Evolutionary conservation across 2,113 vertebrate species (phyloP).

Genomic region (Stictonetta naevosa): DNA sequence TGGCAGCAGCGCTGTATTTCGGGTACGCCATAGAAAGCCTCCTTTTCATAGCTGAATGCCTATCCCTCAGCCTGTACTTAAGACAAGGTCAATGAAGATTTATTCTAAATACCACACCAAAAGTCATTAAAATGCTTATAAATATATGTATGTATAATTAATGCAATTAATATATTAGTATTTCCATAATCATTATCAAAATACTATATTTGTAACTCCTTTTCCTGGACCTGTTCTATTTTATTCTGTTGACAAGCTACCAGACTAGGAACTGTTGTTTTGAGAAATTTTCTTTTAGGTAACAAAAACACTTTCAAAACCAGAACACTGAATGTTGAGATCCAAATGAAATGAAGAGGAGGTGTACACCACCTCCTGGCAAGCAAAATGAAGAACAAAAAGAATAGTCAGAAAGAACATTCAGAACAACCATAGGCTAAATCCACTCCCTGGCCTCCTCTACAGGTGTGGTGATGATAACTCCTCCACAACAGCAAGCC

Average conservation of each 20-base stretch:
- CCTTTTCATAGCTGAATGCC: neutral
- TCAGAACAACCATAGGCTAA: neutral
- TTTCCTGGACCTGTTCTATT: neutral
- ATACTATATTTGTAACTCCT: neutral
- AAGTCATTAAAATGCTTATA: neutral
- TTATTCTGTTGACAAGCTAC: neutral
- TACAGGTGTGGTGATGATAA: neutral
- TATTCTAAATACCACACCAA: neutral
- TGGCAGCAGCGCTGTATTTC: neutral
- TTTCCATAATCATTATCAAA: neutral
- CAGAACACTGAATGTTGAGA: neutral
- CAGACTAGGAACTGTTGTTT: neutral
- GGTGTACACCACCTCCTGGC: neutral
- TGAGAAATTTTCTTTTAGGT: neutral
- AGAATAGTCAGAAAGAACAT: neutral
- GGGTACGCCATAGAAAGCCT: neutral
- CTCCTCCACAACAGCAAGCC: neutral
- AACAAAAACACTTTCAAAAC: neutral
- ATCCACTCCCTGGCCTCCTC: neutral
- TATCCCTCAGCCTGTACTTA: neutral
- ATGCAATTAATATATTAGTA: neutral
- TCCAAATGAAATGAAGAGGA: neutral
- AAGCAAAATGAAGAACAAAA: neutral
- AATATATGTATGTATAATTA: neutral
- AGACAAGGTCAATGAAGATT: neutral